Base-by-base conservation (phyloP, 2,113 vertebrate genomes). In the Pteruthius melanotis region DNA sequence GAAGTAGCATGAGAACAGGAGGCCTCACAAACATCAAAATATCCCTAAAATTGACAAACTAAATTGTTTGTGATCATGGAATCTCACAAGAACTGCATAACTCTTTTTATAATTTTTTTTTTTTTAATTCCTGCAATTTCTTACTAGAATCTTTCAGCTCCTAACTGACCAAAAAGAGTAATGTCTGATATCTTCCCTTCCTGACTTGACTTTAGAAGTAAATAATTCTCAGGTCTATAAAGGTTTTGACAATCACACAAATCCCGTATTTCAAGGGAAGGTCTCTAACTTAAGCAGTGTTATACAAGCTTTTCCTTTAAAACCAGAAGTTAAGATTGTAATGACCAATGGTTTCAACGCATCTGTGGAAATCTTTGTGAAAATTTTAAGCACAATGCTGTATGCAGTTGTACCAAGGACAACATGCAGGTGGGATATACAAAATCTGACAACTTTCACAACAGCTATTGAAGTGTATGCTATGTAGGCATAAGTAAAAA, bases 401-500 rank as follows among this genome's bases (percentile, higher is more conserved):
- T 15, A 13, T 30, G 21, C 35, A 64, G 10, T 52, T 69, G 7
- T 52, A 60, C 28, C 40, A 56, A 71, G 53, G 39, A 30, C 45
- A 57, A 18, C 0, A 1, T 2, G 8, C n/a, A 59, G 35, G 17
- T 60, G 17, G 15, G 26, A 50, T 50, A 17, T 37, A 59, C 9
- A 22, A 66, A 57, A 2, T 31, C 42, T 39, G 42, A 33, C 27
- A 19, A 28, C 10, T 81, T 50, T 42, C 42, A 6, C 5, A 28
- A 27, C 5, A 76, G 12, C 33, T 80, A 8, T 63, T 63, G 13
- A 76, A 87, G 17, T 11, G 26, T 0, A 0, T 50, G 15, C 3
- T 47, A 11, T 6, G 12, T 20, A 76, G 35, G 39, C 21, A 18
- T 3, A 86, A 40, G 5, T 18, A 71, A 76, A 22, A 64, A 68